These are phyloP conservation scores for Podilymbus podiceps DNA, from an alignment of 2,113 vertebrate genomes.

Conservation along the genomic window DNA sequence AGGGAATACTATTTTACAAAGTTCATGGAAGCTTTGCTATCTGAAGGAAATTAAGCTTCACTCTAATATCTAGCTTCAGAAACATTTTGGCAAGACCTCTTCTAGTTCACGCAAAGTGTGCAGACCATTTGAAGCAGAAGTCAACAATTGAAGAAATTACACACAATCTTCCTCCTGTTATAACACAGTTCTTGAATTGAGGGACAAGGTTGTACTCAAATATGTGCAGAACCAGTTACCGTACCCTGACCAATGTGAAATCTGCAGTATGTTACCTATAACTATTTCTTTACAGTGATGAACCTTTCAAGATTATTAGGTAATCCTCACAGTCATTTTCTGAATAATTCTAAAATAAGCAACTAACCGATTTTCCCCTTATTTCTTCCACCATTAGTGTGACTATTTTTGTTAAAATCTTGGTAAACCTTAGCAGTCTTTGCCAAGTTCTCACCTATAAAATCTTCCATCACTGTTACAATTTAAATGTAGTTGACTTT, in stretches of 20 bases:
- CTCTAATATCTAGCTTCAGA: background rate
- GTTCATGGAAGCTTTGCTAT: rapidly evolving
- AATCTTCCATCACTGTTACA: background rate
- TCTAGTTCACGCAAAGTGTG: background rate
- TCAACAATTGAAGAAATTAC: background rate
- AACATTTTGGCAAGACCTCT: background rate
- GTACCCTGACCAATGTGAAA: background rate
- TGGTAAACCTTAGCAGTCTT: background rate
- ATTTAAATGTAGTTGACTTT: background rate
- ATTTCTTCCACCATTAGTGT: background rate
- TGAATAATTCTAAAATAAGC: background rate
- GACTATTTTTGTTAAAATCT: background rate
- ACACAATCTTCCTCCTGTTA: background rate
- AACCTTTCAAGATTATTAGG: background rate
- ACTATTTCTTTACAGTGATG: background rate
- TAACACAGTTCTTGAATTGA: background rate
- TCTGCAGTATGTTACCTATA: background rate
- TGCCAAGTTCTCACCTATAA: background rate
- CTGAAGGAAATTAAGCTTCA: background rate
- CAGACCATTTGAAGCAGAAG: background rate
- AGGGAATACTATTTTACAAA: background rate
- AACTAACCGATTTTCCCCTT: background rate
- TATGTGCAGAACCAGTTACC: background rate
- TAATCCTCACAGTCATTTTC: background rate
- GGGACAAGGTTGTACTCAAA: background rate